phyloP scores from a whole-genome alignment of 1,140 invertebrate species.

The Cepaea nemoralis region DNA sequence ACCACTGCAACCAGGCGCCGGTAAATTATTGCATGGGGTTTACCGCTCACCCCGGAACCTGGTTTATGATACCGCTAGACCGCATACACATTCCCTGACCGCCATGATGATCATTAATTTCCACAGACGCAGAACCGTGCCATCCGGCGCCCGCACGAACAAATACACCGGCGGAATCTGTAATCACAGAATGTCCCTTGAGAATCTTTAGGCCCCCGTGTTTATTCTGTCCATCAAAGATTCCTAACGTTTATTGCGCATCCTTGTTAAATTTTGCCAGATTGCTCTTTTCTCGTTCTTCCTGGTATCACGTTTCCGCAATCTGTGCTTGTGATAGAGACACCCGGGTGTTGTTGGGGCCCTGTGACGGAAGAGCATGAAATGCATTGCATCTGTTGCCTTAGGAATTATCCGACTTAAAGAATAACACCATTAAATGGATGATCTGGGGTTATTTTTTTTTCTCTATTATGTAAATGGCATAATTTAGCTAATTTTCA shows the following conservation, averaged over 20 bases:
- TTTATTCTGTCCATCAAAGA: neutral
- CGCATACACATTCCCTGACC: neutral
- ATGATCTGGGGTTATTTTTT: no score
- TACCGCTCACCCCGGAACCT: conserved; percentile 1
- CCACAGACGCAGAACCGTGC: neutral
- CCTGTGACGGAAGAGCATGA: no score
- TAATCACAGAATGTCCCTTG: neutral
- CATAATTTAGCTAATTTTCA: no score
- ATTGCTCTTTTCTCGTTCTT: no score
- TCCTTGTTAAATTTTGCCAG: no score
- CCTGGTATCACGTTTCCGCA: no score
- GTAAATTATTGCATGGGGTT: neutral
- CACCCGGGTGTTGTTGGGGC: no score
- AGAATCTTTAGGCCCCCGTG: neutral
- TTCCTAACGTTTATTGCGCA: neutral
- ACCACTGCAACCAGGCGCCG: neutral
- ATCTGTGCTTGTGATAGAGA: no score
- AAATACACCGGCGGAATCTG: neutral
- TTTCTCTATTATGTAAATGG: no score
- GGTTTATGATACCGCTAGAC: conserved; percentile 11
- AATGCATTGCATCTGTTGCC: no score
- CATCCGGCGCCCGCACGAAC: neutral
- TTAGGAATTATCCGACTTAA: no score
- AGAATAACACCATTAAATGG: no score
- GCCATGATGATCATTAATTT: neutral